Evolutionary conservation across 35 echinoderm and acorn worm genomes (phyloP).

Genomic region (Lytechinus variegatus): DNA sequence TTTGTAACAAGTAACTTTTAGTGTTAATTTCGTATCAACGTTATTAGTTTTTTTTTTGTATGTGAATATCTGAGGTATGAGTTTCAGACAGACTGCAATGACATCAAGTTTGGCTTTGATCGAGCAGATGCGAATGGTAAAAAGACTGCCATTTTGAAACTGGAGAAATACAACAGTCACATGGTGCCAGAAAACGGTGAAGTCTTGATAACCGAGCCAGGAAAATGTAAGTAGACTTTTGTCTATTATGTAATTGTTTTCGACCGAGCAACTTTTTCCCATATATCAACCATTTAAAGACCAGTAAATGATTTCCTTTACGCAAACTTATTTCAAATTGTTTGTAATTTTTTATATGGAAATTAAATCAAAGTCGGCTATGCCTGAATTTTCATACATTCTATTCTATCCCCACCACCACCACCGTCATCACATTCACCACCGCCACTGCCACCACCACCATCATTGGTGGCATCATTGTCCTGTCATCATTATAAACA

Average conservation of each 20-base stretch:
- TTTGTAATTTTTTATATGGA: too few relatives aligned
- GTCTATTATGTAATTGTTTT: not conserved
- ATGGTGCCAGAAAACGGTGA: conserved; percentile 72
- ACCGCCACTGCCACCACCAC: too few relatives aligned
- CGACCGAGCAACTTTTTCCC: too few relatives aligned
- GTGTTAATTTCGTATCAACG: not conserved
- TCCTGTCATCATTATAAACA: too few relatives aligned
- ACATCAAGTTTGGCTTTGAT: conserved; percentile 71
- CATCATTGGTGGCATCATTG: too few relatives aligned
- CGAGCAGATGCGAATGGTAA: conserved; percentile 41
- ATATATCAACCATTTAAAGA: too few relatives aligned
- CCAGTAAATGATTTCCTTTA: too few relatives aligned
- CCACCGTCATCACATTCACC: too few relatives aligned
- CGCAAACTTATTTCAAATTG: too few relatives aligned
- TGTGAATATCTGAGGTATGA: conserved; percentile 57
- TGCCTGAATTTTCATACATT: not conserved
- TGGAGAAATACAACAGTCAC: conserved; percentile 67
- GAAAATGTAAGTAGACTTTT: conserved; percentile 62
- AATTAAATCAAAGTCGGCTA: too few relatives aligned
- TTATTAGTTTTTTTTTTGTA: not conserved
- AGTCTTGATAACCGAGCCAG: conserved; percentile 53
- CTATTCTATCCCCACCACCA: not conserved
- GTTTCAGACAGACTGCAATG: conserved; percentile 66
- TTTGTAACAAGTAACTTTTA: too few relatives aligned
- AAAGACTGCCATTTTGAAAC: conserved; percentile 59